These are phyloP conservation scores for Mantis religiosa DNA, from an alignment of 2,888 invertebrate genomes.

Conservation along the genomic window DNA sequence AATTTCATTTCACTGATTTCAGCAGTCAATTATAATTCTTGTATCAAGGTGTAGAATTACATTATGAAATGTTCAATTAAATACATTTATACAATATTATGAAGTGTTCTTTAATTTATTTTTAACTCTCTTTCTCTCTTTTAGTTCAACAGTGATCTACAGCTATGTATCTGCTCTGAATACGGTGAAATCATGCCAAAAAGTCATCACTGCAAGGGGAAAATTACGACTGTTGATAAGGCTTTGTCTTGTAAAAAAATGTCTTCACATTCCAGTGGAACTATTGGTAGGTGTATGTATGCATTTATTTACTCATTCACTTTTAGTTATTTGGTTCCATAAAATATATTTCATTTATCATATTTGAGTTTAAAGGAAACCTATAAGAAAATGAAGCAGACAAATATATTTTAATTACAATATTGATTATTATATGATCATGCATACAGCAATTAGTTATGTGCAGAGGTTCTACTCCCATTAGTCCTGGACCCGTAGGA, in stretches of 20 bases:
- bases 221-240: slow-evolving; percentile 47
- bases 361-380: too few species aligned
- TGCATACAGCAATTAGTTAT: too few species aligned
- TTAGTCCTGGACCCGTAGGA: too few species aligned
- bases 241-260: slow-evolving; percentile 49
- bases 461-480: too few species aligned
- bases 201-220: slow-evolving; percentile 16
- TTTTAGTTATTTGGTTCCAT: not conserved
- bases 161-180: slow-evolving; percentile 36
- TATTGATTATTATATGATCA: too few species aligned
- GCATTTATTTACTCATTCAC: too few species aligned
- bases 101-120: not conserved
- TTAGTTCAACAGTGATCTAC: slow-evolving; percentile 36
- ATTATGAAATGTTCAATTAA: not conserved
- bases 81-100: not conserved
- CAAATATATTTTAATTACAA: too few species aligned
- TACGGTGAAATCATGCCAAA: slow-evolving; percentile 9
- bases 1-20: too few species aligned
- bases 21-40: too few species aligned
- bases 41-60: too few species aligned
- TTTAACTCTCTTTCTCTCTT: slow-evolving; percentile 24
- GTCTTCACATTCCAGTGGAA: slow-evolving; percentile 52
- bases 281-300: slow-evolving; percentile 46
- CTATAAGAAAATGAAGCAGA: too few species aligned
- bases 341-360: too few species aligned